These are phyloP conservation scores for Cynopterus brachyotis DNA, from an alignment of 2,113 vertebrate genomes.

Conservation along the genomic window DNA sequence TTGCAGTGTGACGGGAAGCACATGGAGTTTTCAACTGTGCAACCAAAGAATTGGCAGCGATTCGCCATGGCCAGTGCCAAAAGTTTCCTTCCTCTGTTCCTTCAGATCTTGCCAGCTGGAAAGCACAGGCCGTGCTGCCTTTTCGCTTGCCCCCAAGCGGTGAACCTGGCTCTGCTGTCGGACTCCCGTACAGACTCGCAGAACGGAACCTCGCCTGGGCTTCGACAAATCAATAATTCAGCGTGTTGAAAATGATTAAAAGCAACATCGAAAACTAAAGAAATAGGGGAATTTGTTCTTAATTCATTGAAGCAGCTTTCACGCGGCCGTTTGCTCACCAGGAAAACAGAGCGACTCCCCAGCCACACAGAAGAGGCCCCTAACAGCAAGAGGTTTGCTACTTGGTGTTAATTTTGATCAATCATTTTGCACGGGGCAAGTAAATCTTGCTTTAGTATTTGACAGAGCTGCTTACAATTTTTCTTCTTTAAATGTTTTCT, in stretches of 20 bases:
- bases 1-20: slow-evolving; percentile 73
- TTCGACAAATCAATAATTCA: slow-evolving; percentile 48
- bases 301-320: slow-evolving; percentile 41
- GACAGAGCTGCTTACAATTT: background rate
- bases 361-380: background rate
- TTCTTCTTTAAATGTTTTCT: background rate
- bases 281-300: background rate
- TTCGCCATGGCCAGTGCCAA: slow-evolving; percentile 59
- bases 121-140: slow-evolving; percentile 14
- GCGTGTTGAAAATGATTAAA: slow-evolving; percentile 44
- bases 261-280: slow-evolving; percentile 28
- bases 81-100: slow-evolving; percentile 51
- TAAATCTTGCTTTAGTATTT: background rate
- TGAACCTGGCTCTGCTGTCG: slow-evolving; percentile 22
- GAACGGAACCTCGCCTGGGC: background rate
- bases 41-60: slow-evolving; percentile 66
- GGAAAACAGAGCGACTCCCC: background rate
- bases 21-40: slow-evolving; percentile 76
- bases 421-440: background rate
- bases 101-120: slow-evolving; percentile 73
- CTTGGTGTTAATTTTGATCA: background rate
- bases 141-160: background rate
- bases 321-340: background rate
- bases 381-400: background rate
- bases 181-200: slow-evolving; percentile 12